Percentiles rank a stretch among this genome's conserved stretches.
These are phyloP conservation scores for Australoheros scitulus DNA, from an alignment of 2,113 vertebrate species.

Conservation along the genomic window DNA sequence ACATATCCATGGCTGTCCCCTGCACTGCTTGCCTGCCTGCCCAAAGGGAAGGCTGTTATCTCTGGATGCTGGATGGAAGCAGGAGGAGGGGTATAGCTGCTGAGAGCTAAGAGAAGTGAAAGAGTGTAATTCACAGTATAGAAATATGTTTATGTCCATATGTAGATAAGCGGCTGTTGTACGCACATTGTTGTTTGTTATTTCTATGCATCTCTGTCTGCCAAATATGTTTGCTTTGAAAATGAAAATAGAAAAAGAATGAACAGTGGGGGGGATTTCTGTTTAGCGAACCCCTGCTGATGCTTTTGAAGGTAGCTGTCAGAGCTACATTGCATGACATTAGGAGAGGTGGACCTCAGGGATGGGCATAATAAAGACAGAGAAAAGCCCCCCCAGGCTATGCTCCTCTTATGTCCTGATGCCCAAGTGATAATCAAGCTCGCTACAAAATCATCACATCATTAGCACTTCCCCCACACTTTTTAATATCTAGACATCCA, in stretches of 20 bases:
- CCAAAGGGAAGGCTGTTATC: slow-evolving; percentile 60
- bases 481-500: slow-evolving; percentile 52
- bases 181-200: background rate
- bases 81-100: slow-evolving; percentile 30
- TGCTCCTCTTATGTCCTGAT: slow-evolving; percentile 37
- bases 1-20: slow-evolving; percentile 65
- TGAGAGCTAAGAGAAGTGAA: slow-evolving; percentile 30
- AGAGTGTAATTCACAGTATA: slow-evolving; percentile 21
- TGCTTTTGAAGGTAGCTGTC: slow-evolving; percentile 68
- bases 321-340: slow-evolving; percentile 65
- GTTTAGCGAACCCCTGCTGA: slow-evolving; percentile 55
- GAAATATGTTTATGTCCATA: slow-evolving; percentile 9
- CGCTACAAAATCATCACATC: slow-evolving; percentile 37
- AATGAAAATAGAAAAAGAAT: slow-evolving; percentile 4
- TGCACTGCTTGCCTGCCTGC: slow-evolving; percentile 52
- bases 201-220: slow-evolving; percentile 23
- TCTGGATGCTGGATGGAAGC: slow-evolving; percentile 48
- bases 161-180: slow-evolving; percentile 7
- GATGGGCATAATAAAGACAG: slow-evolving; percentile 55
- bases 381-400: slow-evolving; percentile 45
- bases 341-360: slow-evolving; percentile 62
- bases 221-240: slow-evolving; percentile 31
- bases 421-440: slow-evolving; percentile 57
- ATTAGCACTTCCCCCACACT: slow-evolving; percentile 48
- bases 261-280: slow-evolving; percentile 21